Evolutionary conservation across 1,140 invertebrate species (phyloP), one percentile per base, ranked within the genome.

Genomic region (Temnothorax longispinosus): DNA sequence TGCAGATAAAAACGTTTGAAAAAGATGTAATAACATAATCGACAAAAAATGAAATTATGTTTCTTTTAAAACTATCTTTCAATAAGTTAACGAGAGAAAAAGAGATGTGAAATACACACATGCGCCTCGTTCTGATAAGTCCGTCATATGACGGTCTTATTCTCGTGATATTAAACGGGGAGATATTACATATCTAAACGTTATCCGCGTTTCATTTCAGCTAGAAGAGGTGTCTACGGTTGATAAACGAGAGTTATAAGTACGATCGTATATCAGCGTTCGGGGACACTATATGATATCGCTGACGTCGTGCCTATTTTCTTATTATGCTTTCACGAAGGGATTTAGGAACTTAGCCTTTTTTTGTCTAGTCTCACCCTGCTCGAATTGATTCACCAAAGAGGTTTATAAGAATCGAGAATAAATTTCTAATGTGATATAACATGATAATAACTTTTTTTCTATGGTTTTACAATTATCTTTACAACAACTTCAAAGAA

Each of bases 211-310:
- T 84, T 60, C 41, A 74, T 62, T 72, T 60, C 54, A 47, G 27
- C 56, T 38, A 74, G 69, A 18, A 82, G 41, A 50, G 27, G 41
- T 82, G 44, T 75, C 80, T 75, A 84, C 32, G 50, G 18, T 62
- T 71, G 80, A 84, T 60, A 75, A 84, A 75, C 32, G 80, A 62
- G 80, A 75, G 54, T 84, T 84, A 75, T 75, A 84, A 84, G 69
- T 58, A 44, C 38, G 78, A 82, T 82, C 67, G 18, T 84, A 84
- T 38, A 75, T 84, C 80, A 84, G 54, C 41, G 7, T 75, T 84
- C 41, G 52, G 69, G 4, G 13, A 35, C 75, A 62, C 54, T 84
- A 38, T 60, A 18, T 27, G 69, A 84, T 84, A 84, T 78, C 74
- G 62, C 74, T 85, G 72, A 85, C 74, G 52, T 69, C 65, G 47